Percentiles rank a stretch among this genome's conserved stretches.
These are phyloP conservation scores for Leptinotarsa texana DNA, from an alignment of 1,140 invertebrate species.

Conservation along the genomic window DNA sequence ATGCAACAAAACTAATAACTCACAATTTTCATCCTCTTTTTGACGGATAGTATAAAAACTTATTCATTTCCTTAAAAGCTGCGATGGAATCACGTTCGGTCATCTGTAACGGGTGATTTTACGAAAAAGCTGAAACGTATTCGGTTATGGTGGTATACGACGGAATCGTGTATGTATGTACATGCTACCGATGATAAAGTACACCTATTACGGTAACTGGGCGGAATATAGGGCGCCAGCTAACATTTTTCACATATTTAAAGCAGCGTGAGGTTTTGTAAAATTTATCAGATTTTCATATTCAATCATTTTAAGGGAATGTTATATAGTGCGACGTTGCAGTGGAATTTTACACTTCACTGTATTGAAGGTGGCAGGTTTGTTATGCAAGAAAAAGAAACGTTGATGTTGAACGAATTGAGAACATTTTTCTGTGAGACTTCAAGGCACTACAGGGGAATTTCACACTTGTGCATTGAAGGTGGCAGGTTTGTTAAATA, in stretches of 20 bases:
- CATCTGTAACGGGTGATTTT: conserved; percentile 3
- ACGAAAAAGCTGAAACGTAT: neutral
- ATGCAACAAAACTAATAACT: conserved; percentile 14
- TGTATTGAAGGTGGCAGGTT: too few species aligned
- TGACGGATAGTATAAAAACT: conserved; percentile 14
- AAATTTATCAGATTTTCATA: neutral
- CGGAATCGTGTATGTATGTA: conserved; percentile 6
- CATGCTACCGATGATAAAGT: neutral
- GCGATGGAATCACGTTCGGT: conserved; percentile 18
- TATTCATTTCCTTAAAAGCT: conserved; percentile 14
- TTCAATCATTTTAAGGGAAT: neutral
- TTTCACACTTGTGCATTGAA: too few species aligned
- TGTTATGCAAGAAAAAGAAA: too few species aligned
- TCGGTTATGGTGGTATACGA: neutral
- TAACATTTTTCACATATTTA: conserved; percentile 1
- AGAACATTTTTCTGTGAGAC: too few species aligned
- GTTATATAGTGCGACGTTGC: too few species aligned
- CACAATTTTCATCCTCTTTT: conserved; percentile 3
- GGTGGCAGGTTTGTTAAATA: too few species aligned
- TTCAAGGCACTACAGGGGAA: too few species aligned
- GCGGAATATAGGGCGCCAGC: neutral
- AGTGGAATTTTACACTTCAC: too few species aligned
- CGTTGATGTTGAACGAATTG: too few species aligned
- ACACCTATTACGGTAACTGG: neutral
- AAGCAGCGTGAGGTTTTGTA: conserved; percentile 1